These are phyloP conservation scores for Sciaenops ocellatus DNA, from an alignment of 2,797 vertebrate species.

Conservation along the genomic window DNA sequence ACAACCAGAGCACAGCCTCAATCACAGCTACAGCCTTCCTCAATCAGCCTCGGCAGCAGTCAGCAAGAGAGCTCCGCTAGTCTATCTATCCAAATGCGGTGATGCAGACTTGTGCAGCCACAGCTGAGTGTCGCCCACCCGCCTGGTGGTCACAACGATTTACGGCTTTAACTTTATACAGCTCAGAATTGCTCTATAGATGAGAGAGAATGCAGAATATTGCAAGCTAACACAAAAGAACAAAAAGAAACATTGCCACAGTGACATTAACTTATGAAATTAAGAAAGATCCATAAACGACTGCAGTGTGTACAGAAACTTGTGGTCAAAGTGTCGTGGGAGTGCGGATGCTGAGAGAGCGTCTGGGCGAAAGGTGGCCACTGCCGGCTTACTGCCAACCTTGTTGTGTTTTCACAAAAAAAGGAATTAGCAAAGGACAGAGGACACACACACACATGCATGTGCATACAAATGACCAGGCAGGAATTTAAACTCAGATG, in stretches of 20 bases:
- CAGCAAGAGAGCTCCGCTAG: no score
- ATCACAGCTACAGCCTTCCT: background rate
- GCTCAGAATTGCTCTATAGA: background rate
- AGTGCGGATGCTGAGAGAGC: background rate
- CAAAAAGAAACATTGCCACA: background rate
- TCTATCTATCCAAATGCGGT: background rate
- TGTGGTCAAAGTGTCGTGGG: background rate
- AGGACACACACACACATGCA: constrained; percentile 36
- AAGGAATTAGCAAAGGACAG: constrained; percentile 27
- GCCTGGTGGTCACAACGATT: background rate
- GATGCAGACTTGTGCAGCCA: background rate
- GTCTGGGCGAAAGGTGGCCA: constrained; percentile 10
- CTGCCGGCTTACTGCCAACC: constrained; percentile 20
- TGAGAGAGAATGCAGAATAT: background rate
- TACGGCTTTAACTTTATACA: no score
- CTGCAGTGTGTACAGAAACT: background rate
- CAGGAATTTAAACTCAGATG: constrained; percentile 52
- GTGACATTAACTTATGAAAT: no score
- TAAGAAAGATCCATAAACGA: constrained; percentile 5
- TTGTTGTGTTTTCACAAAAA: constrained; percentile 47
- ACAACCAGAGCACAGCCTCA: background rate
- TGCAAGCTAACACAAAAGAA: background rate
- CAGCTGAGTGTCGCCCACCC: background rate
- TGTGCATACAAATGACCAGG: constrained; percentile 65
- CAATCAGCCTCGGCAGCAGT: background rate